These are phyloP conservation scores for Drosophila peninsularis DNA, from an alignment of 2,888 invertebrate species.

Conservation along the genomic window DNA sequence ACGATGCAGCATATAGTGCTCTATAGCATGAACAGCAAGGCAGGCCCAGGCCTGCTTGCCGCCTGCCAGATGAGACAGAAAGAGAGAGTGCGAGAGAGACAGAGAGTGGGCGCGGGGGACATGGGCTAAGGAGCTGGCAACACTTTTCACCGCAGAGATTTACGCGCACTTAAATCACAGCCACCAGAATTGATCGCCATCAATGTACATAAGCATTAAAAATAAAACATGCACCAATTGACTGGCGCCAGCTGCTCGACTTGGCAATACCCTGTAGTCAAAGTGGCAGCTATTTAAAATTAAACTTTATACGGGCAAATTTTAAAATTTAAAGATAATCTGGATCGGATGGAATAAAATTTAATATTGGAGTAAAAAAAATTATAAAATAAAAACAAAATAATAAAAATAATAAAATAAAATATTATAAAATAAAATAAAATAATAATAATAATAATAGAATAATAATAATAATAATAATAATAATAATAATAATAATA, in stretches of 20 bases:
- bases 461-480: too few relatives aligned
- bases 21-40: constrained; percentile 6
- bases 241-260: neutral
- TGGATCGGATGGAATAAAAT: too few relatives aligned
- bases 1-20: constrained; percentile 46
- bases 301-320: too few relatives aligned
- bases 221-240: constrained; percentile 17
- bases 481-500: too few relatives aligned
- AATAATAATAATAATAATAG: too few relatives aligned
- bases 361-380: too few relatives aligned
- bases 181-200: constrained; percentile 74
- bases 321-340: too few relatives aligned
- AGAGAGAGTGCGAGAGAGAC: neutral
- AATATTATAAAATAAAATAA: too few relatives aligned
- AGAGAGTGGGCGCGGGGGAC: neutral
- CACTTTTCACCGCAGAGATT: constrained; percentile 76
- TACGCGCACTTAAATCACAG: constrained; percentile 77
- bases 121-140: constrained; percentile 30
- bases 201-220: constrained; percentile 52
- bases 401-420: too few relatives aligned
- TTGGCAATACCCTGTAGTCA: neutral
- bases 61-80: neutral
- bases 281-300: too few relatives aligned
- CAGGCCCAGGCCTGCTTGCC: neutral
- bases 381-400: too few relatives aligned